Evolutionary conservation across 2,113 vertebrate species (phyloP).

Genomic region (Atrichornis clamosus): DNA sequence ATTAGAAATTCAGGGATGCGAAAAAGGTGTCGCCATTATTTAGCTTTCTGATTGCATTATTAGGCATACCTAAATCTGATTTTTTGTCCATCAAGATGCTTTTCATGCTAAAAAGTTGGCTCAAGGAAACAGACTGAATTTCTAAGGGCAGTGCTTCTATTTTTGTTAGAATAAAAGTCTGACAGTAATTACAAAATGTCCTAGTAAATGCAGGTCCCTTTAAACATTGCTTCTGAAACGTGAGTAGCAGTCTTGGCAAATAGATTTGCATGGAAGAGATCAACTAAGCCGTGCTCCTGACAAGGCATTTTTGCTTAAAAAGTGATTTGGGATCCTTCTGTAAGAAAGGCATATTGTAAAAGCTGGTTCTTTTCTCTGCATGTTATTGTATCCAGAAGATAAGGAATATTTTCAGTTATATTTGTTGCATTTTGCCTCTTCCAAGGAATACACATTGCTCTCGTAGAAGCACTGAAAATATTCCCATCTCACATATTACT

Average conservation of each 20-base stretch:
- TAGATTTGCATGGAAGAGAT: background rate
- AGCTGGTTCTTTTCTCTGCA: background rate
- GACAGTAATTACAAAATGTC: background rate
- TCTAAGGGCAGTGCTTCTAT: background rate
- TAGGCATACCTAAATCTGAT: background rate
- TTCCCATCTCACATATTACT: background rate
- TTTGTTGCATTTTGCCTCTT: background rate
- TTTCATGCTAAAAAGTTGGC: background rate
- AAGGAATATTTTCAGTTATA: background rate
- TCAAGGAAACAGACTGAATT: background rate
- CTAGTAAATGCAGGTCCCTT: background rate
- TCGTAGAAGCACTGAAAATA: background rate
- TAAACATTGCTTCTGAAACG: background rate
- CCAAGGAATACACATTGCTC: background rate
- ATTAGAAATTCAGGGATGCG: background rate
- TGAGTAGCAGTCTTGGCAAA: background rate
- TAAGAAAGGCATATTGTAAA: conserved; percentile 14
- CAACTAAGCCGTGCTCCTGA: background rate
- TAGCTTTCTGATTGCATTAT: background rate
- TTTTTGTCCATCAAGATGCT: background rate
- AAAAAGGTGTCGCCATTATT: background rate
- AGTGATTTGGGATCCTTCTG: conserved; percentile 50
- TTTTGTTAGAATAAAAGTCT: background rate
- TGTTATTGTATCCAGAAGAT: background rate
- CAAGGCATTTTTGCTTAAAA: background rate